Conservation (phyloP, 2,113 vertebrate species). For the Diphyllodes magnificus region DNA sequence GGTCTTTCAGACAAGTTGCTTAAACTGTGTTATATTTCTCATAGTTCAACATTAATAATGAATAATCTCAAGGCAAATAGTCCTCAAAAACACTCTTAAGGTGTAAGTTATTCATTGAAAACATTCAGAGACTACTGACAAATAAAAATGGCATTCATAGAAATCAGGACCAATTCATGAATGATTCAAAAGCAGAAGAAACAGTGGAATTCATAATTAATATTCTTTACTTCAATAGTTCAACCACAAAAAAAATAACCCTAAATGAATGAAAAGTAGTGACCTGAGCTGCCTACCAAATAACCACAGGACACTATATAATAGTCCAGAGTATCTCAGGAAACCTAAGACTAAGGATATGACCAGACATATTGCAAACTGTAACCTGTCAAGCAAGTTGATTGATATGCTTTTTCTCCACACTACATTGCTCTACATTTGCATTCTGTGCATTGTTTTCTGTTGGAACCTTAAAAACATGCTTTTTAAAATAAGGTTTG, state of each 20-base stretch:
- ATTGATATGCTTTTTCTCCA: background rate
- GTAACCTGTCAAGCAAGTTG: background rate
- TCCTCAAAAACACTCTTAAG: background rate
- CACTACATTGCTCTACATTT: background rate
- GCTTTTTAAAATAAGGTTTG: background rate
- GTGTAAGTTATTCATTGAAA: background rate
- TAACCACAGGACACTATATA: background rate
- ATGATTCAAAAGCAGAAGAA: conserved; percentile 37
- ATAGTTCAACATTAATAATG: background rate
- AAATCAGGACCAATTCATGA: conserved; percentile 13
- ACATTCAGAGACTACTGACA: background rate
- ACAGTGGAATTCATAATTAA: background rate
- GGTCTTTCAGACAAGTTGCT: background rate
- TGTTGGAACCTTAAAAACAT: background rate
- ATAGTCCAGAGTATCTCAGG: background rate
- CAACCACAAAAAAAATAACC: background rate
- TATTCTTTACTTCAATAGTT: background rate
- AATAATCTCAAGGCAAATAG: background rate
- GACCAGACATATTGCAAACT: background rate
- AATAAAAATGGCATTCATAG: conserved; percentile 3
- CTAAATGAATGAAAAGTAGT: background rate
- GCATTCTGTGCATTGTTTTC: background rate
- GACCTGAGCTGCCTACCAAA: background rate
- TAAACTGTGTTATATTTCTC: background rate
- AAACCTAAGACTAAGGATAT: background rate